These are phyloP conservation scores for Alcis repandata DNA, from an alignment of 2,888 invertebrate genomes.

Conservation along the genomic window DNA sequence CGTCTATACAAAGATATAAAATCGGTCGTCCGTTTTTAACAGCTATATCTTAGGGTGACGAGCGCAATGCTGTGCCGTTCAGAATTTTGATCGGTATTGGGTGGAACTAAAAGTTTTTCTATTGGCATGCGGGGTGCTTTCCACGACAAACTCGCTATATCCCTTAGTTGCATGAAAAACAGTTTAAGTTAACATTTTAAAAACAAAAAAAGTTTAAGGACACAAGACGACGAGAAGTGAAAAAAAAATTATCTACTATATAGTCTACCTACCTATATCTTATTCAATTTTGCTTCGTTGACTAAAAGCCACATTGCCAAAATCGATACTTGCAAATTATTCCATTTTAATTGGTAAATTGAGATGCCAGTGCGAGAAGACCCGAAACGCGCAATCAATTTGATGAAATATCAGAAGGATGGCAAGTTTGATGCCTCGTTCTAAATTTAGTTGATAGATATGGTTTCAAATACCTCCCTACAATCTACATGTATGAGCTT, in stretches of 20 bases:
- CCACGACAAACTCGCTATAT: too few relatives aligned
- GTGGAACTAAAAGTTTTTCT: too few relatives aligned
- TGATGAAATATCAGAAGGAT: slow-evolving; percentile 7
- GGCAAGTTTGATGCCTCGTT: not conserved
- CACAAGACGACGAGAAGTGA: not conserved
- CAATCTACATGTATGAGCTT: too few relatives aligned
- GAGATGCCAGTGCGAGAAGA: slow-evolving; percentile 5
- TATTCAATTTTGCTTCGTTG: not conserved
- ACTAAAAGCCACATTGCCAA: slow-evolving; percentile 7
- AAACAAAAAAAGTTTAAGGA: too few relatives aligned
- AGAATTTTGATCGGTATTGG: too few relatives aligned
- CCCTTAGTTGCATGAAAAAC: too few relatives aligned
- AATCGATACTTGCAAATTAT: slow-evolving; percentile 7
- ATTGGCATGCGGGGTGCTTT: too few relatives aligned
- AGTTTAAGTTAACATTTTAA: too few relatives aligned
- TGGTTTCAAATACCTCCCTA: too few relatives aligned
- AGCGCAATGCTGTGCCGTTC: not conserved
- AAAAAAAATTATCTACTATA: too few relatives aligned
- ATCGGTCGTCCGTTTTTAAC: not conserved
- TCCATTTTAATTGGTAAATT: slow-evolving; percentile 19
- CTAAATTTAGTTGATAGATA: not conserved
- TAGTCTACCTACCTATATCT: not conserved
- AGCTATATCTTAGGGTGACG: not conserved
- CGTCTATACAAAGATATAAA: not conserved
- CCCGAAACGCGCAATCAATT: slow-evolving; percentile 9